Evolutionary conservation across 2,888 invertebrate genomes (phyloP).

Genomic region (Orthosia cruda): DNA sequence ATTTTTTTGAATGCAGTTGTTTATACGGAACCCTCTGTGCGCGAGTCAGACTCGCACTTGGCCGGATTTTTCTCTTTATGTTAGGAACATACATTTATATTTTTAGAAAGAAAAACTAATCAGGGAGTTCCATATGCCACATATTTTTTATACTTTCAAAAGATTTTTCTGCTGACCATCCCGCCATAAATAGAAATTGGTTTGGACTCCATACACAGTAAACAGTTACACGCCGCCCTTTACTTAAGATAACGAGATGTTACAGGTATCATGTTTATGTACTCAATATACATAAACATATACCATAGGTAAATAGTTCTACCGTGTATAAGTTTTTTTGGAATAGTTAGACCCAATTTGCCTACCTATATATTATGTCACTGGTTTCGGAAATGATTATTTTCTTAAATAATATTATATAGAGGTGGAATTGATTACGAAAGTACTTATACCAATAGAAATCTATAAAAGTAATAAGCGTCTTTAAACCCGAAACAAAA

Average conservation of each 20-base stretch:
- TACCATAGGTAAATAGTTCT: not conserved
- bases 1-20: too few species aligned
- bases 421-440: too few species aligned
- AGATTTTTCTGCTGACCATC: slow-evolving; percentile 4
- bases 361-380: not conserved
- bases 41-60: too few species aligned
- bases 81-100: too few species aligned
- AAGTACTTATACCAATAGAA: too few species aligned
- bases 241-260: slow-evolving; percentile 50
- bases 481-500: too few species aligned
- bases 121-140: too few species aligned
- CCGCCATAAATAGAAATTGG: slow-evolving; percentile 51
- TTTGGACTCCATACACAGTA: slow-evolving; percentile 37
- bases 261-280: slow-evolving; percentile 32
- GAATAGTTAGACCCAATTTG: not conserved
- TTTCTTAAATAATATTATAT: not conserved
- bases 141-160: not conserved
- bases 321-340: not conserved
- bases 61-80: too few species aligned
- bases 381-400: not conserved
- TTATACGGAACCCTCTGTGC: too few species aligned
- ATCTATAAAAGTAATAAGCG: too few species aligned
- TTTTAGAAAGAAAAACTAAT: too few species aligned
- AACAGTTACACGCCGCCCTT: slow-evolving; percentile 44
- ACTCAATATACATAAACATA: not conserved